phyloP scores from a whole-genome alignment of 2,797 vertebrate species.

The Momotus momota region DNA sequence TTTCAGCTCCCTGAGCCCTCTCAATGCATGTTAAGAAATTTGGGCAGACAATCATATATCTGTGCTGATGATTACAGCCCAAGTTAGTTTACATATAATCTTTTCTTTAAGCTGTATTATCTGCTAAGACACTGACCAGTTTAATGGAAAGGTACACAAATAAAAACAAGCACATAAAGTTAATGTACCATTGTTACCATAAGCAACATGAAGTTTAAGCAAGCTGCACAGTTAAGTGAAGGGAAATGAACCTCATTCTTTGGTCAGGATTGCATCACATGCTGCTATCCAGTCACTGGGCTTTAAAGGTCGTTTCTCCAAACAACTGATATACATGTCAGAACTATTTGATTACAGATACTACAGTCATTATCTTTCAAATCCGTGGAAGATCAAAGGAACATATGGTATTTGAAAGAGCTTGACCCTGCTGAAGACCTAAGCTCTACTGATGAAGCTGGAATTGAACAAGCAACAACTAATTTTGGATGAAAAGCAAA shows the following conservation, averaged over 20 bases:
- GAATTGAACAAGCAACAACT: not conserved
- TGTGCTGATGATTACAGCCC: not conserved
- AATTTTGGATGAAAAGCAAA: constrained; percentile 25
- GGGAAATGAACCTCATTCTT: not conserved
- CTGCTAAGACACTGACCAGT: not conserved
- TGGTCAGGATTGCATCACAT: constrained; percentile 13
- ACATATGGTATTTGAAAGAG: not conserved
- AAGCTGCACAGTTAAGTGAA: not conserved
- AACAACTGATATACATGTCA: not conserved
- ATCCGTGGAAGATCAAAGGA: not conserved
- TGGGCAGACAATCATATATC: not conserved
- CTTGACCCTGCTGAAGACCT: not conserved
- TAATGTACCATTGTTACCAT: not conserved
- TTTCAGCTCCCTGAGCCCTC: not conserved
- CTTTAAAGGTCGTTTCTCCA: constrained; percentile 4
- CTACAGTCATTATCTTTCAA: not conserved
- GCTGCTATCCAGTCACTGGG: not conserved
- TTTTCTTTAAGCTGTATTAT: not conserved
- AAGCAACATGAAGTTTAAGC: constrained; percentile 12
- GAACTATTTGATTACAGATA: constrained; percentile 8
- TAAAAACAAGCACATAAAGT: not conserved
- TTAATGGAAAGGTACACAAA: not conserved
- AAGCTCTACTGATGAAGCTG: not conserved
- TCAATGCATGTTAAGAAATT: not conserved
- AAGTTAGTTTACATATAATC: not conserved